A percentile compares a stretch with the other conserved stretches of the same genome.
Conservation (phyloP, 2,888 invertebrate species). For the Steinernema carpocapsae region DNA sequence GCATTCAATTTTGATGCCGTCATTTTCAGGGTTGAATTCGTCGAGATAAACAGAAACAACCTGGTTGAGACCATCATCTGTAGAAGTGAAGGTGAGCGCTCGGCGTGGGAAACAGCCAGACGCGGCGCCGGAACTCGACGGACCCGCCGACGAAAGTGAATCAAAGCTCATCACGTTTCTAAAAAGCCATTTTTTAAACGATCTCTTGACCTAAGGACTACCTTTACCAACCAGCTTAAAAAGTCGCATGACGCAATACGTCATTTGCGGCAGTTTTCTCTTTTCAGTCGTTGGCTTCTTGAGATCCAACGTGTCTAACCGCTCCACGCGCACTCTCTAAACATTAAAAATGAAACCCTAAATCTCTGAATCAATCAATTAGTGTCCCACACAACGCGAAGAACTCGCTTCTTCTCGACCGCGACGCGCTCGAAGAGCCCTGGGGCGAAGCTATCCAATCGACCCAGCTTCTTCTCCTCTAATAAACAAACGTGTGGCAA, state of each 20-base stretch:
- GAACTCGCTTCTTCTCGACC: neutral
- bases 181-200: neutral
- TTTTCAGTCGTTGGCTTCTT: neutral
- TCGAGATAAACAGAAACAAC: conserved; percentile 57
- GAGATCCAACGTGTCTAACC: neutral
- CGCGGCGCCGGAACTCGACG: conserved; percentile 36
- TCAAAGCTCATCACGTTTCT: conserved; percentile 56
- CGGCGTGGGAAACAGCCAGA: conserved; percentile 54
- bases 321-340: neutral
- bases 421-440: conserved; percentile 16
- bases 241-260: conserved; percentile 12
- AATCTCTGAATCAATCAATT: conserved; percentile 16
- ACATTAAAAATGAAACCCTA: conserved; percentile 6
- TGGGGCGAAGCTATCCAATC: too few species aligned
- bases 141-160: conserved; percentile 53
- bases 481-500: conserved; percentile 32
- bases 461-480: neutral
- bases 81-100: conserved; percentile 51
- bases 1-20: conserved; percentile 83
- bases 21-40: conserved; percentile 62
- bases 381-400: conserved; percentile 8
- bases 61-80: conserved; percentile 71
- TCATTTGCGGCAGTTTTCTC: neutral
- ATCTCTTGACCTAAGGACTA: neutral
- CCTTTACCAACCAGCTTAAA: neutral